Percentiles rank a stretch among this genome's conserved stretches.
These are phyloP conservation scores for Mesocricetus auratus DNA, from an alignment of 2,113 vertebrate species.

Conservation along the genomic window DNA sequence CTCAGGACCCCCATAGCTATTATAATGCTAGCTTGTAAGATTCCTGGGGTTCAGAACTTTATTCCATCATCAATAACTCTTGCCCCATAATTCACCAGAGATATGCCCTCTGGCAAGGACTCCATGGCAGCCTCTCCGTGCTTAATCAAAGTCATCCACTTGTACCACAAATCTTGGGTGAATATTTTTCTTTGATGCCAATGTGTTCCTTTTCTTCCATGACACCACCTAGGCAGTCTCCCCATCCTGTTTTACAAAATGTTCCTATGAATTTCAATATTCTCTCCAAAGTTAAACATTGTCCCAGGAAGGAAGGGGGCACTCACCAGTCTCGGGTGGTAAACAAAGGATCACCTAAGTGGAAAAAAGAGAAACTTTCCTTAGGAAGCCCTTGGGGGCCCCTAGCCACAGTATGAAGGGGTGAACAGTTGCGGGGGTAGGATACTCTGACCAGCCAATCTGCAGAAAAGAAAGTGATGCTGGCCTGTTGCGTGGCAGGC, in stretches of 20 bases:
- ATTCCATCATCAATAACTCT: neutral
- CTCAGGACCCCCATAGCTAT: fast-evolving
- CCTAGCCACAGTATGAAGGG: neutral
- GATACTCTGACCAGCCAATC: neutral
- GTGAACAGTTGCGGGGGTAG: neutral
- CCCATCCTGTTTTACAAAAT: neutral
- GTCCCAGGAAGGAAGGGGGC: neutral
- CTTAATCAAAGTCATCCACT: neutral
- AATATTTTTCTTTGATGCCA: neutral
- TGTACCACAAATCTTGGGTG: neutral
- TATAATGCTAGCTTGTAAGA: neutral
- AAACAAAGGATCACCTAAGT: neutral
- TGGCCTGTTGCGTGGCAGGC: neutral
- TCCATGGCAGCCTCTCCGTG: fast-evolving
- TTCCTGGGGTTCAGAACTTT: too few species aligned
- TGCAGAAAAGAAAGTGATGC: neutral
- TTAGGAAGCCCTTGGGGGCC: neutral
- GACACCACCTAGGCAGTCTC: fast-evolving
- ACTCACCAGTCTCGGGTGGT: neutral
- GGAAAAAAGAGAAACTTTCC: neutral
- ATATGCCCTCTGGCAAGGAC: fast-evolving
- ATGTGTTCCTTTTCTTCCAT: neutral
- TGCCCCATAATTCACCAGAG: neutral
- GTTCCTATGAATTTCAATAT: neutral
- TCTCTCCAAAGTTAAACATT: neutral